These are phyloP conservation scores for Resseliella maxima DNA, from an alignment of 2,888 invertebrate genomes.

Conservation along the genomic window DNA sequence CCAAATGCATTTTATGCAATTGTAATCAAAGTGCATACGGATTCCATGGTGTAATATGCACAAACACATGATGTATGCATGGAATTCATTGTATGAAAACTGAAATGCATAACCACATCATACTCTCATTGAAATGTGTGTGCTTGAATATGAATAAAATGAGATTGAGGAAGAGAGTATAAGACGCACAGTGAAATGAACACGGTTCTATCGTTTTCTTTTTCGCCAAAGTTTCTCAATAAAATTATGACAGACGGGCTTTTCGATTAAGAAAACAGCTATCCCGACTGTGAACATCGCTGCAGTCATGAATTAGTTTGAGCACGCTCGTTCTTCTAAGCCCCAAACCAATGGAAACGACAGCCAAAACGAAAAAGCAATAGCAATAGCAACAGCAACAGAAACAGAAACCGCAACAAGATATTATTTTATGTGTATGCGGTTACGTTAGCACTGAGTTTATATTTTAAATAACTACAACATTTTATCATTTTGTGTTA, in stretches of 20 bases:
- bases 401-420: background rate
- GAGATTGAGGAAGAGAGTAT: background rate
- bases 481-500: slow-evolving; percentile 51
- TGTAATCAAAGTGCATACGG: slow-evolving; percentile 43
- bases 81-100: slow-evolving; percentile 9
- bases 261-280: background rate
- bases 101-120: background rate
- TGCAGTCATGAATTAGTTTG: background rate
- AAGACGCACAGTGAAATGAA: background rate
- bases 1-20: slow-evolving; percentile 46
- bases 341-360: background rate
- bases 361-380: background rate
- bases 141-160: background rate
- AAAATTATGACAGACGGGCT: slow-evolving; percentile 40
- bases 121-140: background rate
- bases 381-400: background rate
- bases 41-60: background rate
- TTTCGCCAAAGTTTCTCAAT: background rate
- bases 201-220: background rate
- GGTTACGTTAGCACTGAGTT: slow-evolving; percentile 31
- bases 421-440: background rate
- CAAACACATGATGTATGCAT: background rate
- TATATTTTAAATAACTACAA: slow-evolving; percentile 51
- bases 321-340: background rate
- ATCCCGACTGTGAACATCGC: too few relatives aligned